These are phyloP conservation scores for Plusia festucae DNA, from an alignment of 2,888 invertebrate species.

Conservation along the genomic window DNA sequence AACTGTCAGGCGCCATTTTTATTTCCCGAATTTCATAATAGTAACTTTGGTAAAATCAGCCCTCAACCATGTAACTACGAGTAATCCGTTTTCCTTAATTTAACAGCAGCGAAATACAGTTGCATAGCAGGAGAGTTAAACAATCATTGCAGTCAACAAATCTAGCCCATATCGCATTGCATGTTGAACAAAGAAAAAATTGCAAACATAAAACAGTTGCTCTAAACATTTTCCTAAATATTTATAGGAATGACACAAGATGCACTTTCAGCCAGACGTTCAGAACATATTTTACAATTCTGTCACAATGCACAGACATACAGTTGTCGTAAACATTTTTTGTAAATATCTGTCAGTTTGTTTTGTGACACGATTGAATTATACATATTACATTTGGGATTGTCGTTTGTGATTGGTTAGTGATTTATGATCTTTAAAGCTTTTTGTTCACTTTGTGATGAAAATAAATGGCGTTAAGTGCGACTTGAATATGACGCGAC, in stretches of 20 bases:
- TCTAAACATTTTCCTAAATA: constrained; percentile 6
- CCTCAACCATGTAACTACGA: no score
- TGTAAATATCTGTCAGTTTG: constrained; percentile 28
- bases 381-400: constrained; percentile 44
- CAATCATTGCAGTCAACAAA: no score
- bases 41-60: no score
- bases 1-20: no score
- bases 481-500: constrained; percentile 31
- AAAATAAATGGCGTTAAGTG: constrained; percentile 41
- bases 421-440: constrained; percentile 47
- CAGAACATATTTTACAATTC: not conserved
- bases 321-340: constrained; percentile 27
- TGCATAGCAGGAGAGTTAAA: no score
- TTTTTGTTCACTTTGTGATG: constrained; percentile 17
- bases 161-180: no score
- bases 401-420: constrained; percentile 43
- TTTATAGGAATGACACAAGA: not conserved
- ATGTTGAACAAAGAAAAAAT: not conserved
- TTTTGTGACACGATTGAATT: constrained; percentile 51
- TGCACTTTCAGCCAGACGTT: constrained; percentile 3
- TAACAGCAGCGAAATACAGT: no score
- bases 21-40: no score
- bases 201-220: not conserved
- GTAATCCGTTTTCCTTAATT: no score
- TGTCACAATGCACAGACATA: constrained; percentile 15